Evolutionary conservation across 1,140 invertebrate species (phyloP), one percentile per base, ranked within the genome.

Genomic region (Scaptodrosophila lebanonensis): DNA sequence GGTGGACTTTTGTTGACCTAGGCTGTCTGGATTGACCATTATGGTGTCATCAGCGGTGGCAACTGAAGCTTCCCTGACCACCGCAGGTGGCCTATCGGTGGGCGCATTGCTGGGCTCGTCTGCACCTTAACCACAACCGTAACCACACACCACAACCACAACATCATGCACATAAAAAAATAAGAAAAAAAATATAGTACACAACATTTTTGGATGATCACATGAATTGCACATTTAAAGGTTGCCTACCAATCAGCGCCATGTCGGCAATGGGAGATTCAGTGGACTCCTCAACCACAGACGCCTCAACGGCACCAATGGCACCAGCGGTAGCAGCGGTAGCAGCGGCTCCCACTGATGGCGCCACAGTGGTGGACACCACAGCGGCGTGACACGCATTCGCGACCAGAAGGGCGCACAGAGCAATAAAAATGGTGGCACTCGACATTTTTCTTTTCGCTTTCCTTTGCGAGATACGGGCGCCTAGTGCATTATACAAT

Each of bases 201-300:
- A 36, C 48, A 59, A 58, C 25, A 29, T 60, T 50, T 16, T 16
- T 50, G 3, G 1, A n/a, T 5, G 13, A 38, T 11, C 20, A 6
- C 16, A 2, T 45, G n/a, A 8, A 29, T n/a, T 20, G 18, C 13
- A n/a, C n/a, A n/a, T 44, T 25, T 39, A n/a, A 29, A n/a, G 29
- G 27, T 44, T 62, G 69, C 83, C 84, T 83, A 85, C 83, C 83
- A 57, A 85, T 66, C 39, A 85, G 51, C 30, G 83, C 83, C 66
- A 85, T 82, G 18, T 85, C 83, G 29, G 77, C 83, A 33, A 85
- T 76, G 38, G 83, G 83, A 8, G 83, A 85, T 30, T 79, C 77
- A 43, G 83, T 85, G 12, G 83, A 61, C 52, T 85, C 66, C 48
- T 85, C 83, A 35, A 69, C 45, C 8, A 39, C 35, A 12, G 57